Percentiles rank a stretch among this genome's conserved stretches.
These are phyloP conservation scores for Columba janthina DNA, from an alignment of 2,113 vertebrate species.

Conservation along the genomic window DNA sequence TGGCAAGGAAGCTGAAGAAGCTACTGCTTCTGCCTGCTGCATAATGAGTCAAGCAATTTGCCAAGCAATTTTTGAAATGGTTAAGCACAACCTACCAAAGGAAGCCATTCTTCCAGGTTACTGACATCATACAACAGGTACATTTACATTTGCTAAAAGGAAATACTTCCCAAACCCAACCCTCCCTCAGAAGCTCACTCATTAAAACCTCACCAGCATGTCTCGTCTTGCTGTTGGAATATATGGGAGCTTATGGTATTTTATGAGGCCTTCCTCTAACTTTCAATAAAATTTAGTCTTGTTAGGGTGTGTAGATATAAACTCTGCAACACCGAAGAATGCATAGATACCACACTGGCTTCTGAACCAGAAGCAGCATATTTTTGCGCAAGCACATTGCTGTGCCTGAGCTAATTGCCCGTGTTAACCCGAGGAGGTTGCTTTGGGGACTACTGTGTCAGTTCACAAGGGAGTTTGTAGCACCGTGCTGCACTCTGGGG, in stretches of 20 bases:
- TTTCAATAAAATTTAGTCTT: background rate
- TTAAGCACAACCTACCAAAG: background rate
- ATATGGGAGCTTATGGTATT: background rate
- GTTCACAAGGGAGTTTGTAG: background rate
- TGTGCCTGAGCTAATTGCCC: background rate
- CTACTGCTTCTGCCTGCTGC: background rate
- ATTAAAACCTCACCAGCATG: background rate
- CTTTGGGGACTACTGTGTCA: background rate
- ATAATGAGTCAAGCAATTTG: background rate
- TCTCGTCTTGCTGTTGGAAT: conserved; percentile 17
- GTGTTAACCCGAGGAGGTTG: background rate
- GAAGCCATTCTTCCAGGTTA: background rate
- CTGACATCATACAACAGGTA: background rate
- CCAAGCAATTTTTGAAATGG: background rate
- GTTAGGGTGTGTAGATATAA: background rate
- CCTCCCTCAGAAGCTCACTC: background rate
- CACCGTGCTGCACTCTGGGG: background rate
- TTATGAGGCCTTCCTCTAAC: background rate
- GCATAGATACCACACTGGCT: background rate
- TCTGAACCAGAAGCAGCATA: background rate
- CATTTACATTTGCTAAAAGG: background rate
- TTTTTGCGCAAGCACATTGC: background rate
- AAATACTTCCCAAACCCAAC: conserved; percentile 29
- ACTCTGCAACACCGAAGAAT: background rate
- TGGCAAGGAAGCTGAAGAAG: background rate